Conservation (phyloP, 2,113 vertebrate species). For the Erythrocercus mccallii region DNA sequence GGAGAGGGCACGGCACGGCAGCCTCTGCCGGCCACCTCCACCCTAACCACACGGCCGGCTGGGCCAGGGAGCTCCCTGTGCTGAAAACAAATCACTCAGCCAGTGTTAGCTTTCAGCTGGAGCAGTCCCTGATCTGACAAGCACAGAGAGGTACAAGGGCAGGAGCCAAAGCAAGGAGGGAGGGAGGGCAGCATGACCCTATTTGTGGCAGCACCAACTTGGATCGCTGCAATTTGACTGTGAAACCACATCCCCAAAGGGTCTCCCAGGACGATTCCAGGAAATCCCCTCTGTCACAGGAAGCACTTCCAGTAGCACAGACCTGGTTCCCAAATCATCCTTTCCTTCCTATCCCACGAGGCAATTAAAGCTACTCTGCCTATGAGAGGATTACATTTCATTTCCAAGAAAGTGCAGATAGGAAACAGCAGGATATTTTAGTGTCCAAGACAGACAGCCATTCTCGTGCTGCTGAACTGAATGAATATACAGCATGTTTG, state of each 20-base stretch:
- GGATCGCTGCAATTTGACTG: fast-evolving
- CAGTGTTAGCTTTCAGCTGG: not conserved
- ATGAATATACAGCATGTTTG: not conserved
- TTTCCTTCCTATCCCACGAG: not conserved
- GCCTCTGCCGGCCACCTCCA: fast-evolving
- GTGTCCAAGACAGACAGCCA: not conserved
- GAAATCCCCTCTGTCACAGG: not conserved
- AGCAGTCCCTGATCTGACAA: fast-evolving
- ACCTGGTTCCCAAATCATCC: not conserved
- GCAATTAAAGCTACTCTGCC: not conserved
- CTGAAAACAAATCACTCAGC: not conserved
- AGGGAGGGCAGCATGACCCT: not conserved
- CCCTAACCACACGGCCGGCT: fast-evolving
- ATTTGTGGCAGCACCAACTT: fast-evolving
- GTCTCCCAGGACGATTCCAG: not conserved
- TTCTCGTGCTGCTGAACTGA: not conserved
- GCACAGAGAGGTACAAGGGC: not conserved
- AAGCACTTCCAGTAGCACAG: not conserved
- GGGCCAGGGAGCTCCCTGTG: not conserved
- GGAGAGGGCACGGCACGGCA: fast-evolving
- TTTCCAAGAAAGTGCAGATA: not conserved
- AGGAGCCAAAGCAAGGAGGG: not conserved
- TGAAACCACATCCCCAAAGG: not conserved
- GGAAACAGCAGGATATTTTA: not conserved
- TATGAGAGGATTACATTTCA: not conserved